Percentiles rank a stretch among this genome's conserved stretches.
These are phyloP conservation scores for Colostygia pectinataria DNA, from an alignment of 2,888 invertebrate genomes.

Conservation along the genomic window DNA sequence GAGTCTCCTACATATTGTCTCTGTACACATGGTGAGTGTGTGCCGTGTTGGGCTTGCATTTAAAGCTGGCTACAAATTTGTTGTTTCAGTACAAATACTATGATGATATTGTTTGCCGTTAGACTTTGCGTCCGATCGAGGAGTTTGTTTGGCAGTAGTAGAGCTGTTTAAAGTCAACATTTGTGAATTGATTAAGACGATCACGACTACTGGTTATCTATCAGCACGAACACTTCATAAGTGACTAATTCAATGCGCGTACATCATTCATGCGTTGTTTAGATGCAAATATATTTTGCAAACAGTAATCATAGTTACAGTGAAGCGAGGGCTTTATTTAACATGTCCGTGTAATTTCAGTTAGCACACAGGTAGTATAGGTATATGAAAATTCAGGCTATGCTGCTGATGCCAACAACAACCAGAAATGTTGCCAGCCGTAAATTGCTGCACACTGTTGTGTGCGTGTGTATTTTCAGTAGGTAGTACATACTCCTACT, in stretches of 20 bases:
- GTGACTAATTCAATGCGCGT: slow-evolving; percentile 19
- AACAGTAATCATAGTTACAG: slow-evolving; percentile 24
- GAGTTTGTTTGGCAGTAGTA: slow-evolving; percentile 70
- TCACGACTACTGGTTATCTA: slow-evolving; percentile 45
- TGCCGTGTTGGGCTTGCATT: slow-evolving; percentile 79
- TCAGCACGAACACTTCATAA: slow-evolving; percentile 20
- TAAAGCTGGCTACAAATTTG: slow-evolving; percentile 82
- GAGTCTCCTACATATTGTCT: slow-evolving; percentile 80
- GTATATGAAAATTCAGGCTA: slow-evolving; percentile 6
- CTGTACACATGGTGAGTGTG: slow-evolving; percentile 78
- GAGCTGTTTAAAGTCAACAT: slow-evolving; percentile 62
- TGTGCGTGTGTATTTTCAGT: background rate
- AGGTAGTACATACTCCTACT: too few relatives aligned
- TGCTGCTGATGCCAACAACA: background rate
- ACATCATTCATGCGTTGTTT: slow-evolving; percentile 20
- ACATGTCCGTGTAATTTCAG: slow-evolving; percentile 17
- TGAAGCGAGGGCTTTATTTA: slow-evolving; percentile 17
- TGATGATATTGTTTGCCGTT: slow-evolving; percentile 81
- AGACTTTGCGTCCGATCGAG: slow-evolving; percentile 78
- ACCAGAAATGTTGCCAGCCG: background rate
- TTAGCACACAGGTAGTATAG: slow-evolving; percentile 14
- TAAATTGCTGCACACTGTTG: background rate
- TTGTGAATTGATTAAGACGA: slow-evolving; percentile 71
- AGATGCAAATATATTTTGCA: slow-evolving; percentile 20
- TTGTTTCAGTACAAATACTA: slow-evolving; percentile 81